Conservation (phyloP, 2,888 invertebrate species). For the Scaptomyza parva region DNA sequence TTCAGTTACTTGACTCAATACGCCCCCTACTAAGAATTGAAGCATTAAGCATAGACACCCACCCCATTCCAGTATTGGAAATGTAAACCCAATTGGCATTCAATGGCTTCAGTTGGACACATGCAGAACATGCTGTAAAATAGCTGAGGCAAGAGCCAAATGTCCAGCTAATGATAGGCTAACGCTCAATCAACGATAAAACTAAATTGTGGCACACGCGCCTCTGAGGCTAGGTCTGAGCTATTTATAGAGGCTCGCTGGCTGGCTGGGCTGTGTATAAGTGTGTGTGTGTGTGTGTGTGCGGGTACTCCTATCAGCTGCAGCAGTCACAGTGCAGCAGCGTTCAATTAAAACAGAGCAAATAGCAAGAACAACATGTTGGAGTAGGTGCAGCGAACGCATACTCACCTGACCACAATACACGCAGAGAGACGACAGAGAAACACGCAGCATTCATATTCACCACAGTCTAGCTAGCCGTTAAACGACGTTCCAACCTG, state of each 20-base stretch:
- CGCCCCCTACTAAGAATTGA: constrained; percentile 21
- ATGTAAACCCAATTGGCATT: constrained; percentile 42
- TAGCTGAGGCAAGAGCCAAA: constrained; percentile 50
- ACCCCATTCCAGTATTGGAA: constrained; percentile 19
- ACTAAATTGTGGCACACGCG: constrained; percentile 78
- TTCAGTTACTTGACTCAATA: not conserved
- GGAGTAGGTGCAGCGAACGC: constrained; percentile 63
- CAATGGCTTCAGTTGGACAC: constrained; percentile 25
- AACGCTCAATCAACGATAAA: constrained; percentile 78
- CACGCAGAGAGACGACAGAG: constrained; percentile 24
- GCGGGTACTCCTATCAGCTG: constrained; percentile 54
- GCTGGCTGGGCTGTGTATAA: constrained; percentile 29
- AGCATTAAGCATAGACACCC: constrained; percentile 33
- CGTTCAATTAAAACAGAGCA: constrained; percentile 55
- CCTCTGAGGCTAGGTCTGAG: constrained; percentile 45
- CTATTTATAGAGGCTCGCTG: constrained; percentile 60
- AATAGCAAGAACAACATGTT: constrained; percentile 52
- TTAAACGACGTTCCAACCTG: constrained; percentile 54
- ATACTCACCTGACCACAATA: constrained; percentile 58
- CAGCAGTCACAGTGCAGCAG: constrained; percentile 46
- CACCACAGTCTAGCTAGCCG: constrained; percentile 38
- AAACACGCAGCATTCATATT: constrained; percentile 29
- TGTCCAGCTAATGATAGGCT: constrained; percentile 76
- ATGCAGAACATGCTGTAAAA: constrained; percentile 39
- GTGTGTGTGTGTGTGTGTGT: constrained; percentile 35